phyloP scores from a whole-genome alignment of 2,888 invertebrate species.

The Pecten maximus region DNA sequence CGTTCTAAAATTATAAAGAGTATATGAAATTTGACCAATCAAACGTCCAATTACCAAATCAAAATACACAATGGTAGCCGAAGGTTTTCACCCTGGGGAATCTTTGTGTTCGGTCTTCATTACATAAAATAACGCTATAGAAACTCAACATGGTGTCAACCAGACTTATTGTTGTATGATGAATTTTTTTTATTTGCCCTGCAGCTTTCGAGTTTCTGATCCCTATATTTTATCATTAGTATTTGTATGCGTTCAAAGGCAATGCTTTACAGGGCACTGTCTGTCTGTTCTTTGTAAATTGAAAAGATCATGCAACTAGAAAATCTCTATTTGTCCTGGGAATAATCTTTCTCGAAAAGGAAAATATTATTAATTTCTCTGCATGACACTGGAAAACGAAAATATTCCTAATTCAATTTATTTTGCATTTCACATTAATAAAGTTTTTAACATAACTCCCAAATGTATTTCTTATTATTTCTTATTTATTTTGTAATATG shows the following conservation, averaged over 20 bases:
- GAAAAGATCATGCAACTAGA: not conserved
- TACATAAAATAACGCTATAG: not conserved
- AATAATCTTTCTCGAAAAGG: not conserved
- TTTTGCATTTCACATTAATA: not conserved
- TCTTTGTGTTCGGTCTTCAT: not conserved
- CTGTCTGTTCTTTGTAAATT: not conserved
- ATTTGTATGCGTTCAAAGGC: not conserved
- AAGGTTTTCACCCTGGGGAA: not conserved
- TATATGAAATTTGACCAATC: not conserved
- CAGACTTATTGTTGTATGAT: not conserved
- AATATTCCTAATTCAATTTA: not conserved
- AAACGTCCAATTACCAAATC: slow-evolving; percentile 4
- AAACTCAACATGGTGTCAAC: not conserved
- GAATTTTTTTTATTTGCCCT: not conserved
- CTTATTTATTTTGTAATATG: not conserved
- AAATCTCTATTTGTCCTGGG: not conserved
- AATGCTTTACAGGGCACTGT: not conserved
- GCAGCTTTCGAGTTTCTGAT: not conserved
- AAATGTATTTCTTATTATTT: not conserved
- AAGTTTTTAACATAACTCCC: not conserved
- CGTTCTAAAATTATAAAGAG: not conserved
- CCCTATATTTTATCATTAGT: not conserved
- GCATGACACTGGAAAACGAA: not conserved
- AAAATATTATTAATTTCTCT: not conserved
- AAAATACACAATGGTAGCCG: not conserved